phyloP scores from a whole-genome alignment of 2,888 invertebrate genomes.

The Psococerastis gibbosa region DNA sequence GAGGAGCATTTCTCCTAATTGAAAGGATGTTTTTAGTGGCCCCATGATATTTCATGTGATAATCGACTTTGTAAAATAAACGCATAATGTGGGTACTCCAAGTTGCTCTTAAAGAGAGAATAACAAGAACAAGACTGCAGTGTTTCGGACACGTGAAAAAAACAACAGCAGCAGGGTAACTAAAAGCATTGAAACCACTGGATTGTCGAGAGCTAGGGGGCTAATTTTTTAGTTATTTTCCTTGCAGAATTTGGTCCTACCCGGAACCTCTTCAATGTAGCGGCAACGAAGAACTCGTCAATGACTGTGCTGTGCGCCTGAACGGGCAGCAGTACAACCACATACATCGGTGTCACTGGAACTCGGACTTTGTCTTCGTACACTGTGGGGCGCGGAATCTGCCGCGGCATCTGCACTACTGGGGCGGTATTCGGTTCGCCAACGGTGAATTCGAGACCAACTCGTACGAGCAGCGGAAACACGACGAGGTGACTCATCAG shows the following conservation, averaged over 20 bases:
- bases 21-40: too few relatives aligned
- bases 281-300: conserved; percentile 43
- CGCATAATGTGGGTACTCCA: too few relatives aligned
- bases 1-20: too few relatives aligned
- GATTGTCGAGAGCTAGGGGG: too few relatives aligned
- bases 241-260: conserved; percentile 84
- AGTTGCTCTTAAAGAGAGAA: too few relatives aligned
- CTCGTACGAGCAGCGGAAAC: conserved; percentile 59
- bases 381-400: conserved; percentile 64
- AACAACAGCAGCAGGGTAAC: too few relatives aligned
- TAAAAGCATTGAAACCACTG: too few relatives aligned
- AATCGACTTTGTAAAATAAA: too few relatives aligned
- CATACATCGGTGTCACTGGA: conserved; percentile 70
- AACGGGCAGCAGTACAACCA: conserved; percentile 75
- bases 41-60: too few relatives aligned
- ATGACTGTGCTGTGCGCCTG: conserved; percentile 69
- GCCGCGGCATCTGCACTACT: conserved; percentile 49
- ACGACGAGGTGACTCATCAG: conserved; percentile 61
- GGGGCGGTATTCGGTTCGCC: conserved; percentile 93
- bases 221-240: too few relatives aligned
- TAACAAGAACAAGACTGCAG: too few relatives aligned
- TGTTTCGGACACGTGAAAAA: too few relatives aligned
- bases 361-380: conserved; percentile 81
- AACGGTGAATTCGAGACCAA: conserved; percentile 78
- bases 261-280: conserved; percentile 67